A percentile compares a stretch with the other conserved stretches of the same genome.
Conservation (phyloP, 2,113 vertebrate genomes). For the Melanerpes formicivorus region DNA sequence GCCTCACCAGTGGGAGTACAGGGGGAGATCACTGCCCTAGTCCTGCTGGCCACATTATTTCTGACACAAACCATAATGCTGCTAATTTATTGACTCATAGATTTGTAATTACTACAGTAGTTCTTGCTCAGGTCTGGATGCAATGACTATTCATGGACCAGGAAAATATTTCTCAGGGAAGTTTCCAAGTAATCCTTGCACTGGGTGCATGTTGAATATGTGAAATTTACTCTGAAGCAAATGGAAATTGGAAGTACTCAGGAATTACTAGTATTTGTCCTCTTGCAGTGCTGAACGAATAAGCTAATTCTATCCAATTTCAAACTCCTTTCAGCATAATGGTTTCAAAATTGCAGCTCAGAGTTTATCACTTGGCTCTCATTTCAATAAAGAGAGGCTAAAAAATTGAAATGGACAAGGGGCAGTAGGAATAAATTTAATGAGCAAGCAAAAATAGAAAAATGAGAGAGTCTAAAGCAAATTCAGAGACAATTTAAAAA, state of each 20-base stretch:
- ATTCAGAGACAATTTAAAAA: neutral
- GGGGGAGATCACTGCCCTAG: too few relatives aligned
- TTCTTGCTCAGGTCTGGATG: neutral
- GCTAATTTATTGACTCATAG: too few relatives aligned
- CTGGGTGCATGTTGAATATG: neutral
- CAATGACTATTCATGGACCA: neutral
- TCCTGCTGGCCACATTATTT: too few relatives aligned
- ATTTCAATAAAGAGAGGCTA: constrained; percentile 10
- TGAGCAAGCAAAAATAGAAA: constrained; percentile 13
- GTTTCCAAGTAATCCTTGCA: neutral
- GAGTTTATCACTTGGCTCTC: constrained; percentile 40
- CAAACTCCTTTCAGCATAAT: constrained; percentile 36
- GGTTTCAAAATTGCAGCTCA: constrained; percentile 28
- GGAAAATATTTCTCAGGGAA: neutral
- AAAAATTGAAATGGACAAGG: neutral
- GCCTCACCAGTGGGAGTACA: too few relatives aligned
- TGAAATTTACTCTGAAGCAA: constrained; percentile 8
- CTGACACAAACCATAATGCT: too few relatives aligned
- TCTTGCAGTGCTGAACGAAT: neutral
- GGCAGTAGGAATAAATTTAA: neutral
- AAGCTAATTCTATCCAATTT: constrained; percentile 48
- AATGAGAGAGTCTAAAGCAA: neutral
- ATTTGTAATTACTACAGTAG: too few relatives aligned
- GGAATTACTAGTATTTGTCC: neutral
- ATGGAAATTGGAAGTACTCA: neutral